A percentile compares a stretch with the other conserved stretches of the same genome.
These are phyloP conservation scores for Ruditapes philippinarum DNA, from an alignment of 1,140 invertebrate species.

Conservation along the genomic window DNA sequence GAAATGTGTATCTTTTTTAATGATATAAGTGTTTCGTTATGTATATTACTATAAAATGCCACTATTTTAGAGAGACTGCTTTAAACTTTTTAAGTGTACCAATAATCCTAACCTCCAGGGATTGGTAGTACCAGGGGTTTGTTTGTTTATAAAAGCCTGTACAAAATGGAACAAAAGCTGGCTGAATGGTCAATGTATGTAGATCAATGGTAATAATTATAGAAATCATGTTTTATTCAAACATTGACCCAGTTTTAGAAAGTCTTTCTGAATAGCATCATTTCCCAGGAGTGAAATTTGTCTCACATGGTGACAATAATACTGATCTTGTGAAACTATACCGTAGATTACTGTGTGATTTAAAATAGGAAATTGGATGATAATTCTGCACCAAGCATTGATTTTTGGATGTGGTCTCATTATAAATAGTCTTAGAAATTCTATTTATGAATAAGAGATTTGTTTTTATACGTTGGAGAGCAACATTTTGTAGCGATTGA, in stretches of 20 bases:
- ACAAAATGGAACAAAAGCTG: not conserved
- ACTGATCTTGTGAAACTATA: not conserved
- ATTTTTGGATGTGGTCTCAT: not conserved
- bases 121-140: not conserved
- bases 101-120: too few relatives aligned
- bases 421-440: not conserved
- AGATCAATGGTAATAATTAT: not conserved
- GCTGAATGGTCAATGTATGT: not conserved
- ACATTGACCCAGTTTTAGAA: not conserved
- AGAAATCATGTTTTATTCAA: slow-evolving; percentile 34
- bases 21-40: too few relatives aligned
- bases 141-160: not conserved
- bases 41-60: too few relatives aligned
- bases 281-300: slow-evolving; percentile 27
- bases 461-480: too few relatives aligned
- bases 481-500: too few relatives aligned
- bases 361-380: not conserved
- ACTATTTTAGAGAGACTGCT: too few relatives aligned
- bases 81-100: too few relatives aligned
- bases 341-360: not conserved
- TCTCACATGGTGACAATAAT: not conserved
- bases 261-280: not conserved
- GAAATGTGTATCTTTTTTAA: too few relatives aligned
- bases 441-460: not conserved
- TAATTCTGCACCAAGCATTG: not conserved